Conservation (phyloP, 2,797 vertebrate genomes). For the Tapera naevia region DNA sequence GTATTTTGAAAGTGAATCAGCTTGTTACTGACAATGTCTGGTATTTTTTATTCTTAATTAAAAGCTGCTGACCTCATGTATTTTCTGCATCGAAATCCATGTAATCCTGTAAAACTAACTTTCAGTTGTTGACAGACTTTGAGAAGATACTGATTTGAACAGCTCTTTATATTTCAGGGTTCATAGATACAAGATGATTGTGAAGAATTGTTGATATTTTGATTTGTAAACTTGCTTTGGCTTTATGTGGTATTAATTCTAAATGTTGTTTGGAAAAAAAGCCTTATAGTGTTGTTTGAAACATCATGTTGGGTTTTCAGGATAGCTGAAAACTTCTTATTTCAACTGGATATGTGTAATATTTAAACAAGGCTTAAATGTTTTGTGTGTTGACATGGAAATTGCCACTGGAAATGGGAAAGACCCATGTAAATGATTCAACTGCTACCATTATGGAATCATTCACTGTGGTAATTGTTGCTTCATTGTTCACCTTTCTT, state of each 20-base stretch:
- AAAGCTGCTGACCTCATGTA: not conserved
- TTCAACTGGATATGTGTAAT: not conserved
- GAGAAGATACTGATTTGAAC: not conserved
- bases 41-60: not conserved
- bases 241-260: not conserved
- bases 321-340: not conserved
- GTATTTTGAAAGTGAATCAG: not conserved
- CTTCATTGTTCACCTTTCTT: not conserved
- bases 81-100: not conserved
- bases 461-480: not conserved
- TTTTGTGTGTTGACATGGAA: not conserved
- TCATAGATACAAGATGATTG: not conserved
- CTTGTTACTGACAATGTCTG: not conserved
- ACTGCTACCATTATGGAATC: not conserved
- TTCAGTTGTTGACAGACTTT: not conserved
- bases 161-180: not conserved
- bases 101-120: not conserved
- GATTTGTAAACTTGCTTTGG: not conserved
- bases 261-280: not conserved
- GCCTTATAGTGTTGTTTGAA: not conserved
- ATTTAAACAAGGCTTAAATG: not conserved
- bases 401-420: not conserved
- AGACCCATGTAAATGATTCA: not conserved
- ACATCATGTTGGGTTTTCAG: not conserved
- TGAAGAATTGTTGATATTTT: not conserved